Conservation (phyloP, 2,797 vertebrate species). For the Philypnodon macrostomus region DNA sequence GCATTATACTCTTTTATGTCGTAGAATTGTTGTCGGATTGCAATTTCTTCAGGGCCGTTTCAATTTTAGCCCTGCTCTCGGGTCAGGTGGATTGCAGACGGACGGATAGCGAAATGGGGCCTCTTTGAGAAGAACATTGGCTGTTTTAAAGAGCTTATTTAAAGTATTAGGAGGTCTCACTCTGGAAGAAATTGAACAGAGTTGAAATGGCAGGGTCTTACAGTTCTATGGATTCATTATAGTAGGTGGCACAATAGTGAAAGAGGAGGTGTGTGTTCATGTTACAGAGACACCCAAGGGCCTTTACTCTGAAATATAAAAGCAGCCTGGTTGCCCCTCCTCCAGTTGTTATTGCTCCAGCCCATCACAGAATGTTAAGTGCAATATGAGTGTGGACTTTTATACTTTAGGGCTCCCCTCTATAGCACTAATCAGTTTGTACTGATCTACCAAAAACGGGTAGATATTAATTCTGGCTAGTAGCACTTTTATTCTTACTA, state of each 20-base stretch:
- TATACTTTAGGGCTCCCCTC: conserved; percentile 62
- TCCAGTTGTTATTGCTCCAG: conserved; percentile 56
- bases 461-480: too few relatives aligned
- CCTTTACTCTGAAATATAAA: conserved; percentile 66
- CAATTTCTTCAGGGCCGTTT: conserved; percentile 61
- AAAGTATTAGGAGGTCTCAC: conserved; percentile 65
- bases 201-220: conserved; percentile 62
- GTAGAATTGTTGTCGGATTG: conserved; percentile 45
- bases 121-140: conserved; percentile 66
- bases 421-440: conserved; percentile 65
- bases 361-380: conserved; percentile 61
- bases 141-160: conserved; percentile 72
- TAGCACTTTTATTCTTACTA: too few relatives aligned
- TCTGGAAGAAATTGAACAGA: conserved; percentile 53
- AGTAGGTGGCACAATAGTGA: conserved; percentile 55
- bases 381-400: conserved; percentile 69
- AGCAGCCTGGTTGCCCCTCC: conserved; percentile 49
- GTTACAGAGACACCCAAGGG: conserved; percentile 61
- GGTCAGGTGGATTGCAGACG: conserved; percentile 55
- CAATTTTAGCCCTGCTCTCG: conserved; percentile 49
- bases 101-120: conserved; percentile 51
- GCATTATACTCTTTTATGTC: conserved; percentile 46
- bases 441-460: too few relatives aligned
- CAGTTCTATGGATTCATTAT: conserved; percentile 66
- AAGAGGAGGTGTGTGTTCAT: conserved; percentile 23